Percentiles rank a stretch among this genome's conserved stretches.
Evolutionary conservation across 2,797 vertebrate genomes (phyloP).

Genomic region (Pitangus sulphuratus): DNA sequence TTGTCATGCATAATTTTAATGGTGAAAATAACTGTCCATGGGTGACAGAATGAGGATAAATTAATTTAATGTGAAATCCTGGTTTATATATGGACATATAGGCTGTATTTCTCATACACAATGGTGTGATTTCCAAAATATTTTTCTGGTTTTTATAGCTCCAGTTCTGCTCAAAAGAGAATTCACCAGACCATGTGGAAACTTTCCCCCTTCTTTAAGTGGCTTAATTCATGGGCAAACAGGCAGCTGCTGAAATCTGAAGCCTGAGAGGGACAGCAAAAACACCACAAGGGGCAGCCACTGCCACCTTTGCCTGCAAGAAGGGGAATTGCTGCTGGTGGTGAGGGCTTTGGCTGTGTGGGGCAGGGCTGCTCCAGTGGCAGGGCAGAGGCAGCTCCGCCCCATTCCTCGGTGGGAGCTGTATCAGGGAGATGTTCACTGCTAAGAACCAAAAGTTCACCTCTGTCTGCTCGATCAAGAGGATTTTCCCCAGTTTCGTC

Average conservation of each 20-base stretch:
- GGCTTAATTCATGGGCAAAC: not conserved
- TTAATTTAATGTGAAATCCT: not conserved
- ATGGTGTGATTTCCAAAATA: not conserved
- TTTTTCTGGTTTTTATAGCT: not conserved
- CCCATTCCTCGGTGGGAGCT: not conserved
- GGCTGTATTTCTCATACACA: not conserved
- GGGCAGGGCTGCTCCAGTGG: not conserved
- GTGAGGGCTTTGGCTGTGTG: not conserved
- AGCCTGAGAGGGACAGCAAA: not conserved
- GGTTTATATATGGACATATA: not conserved
- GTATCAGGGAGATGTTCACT: fast-evolving
- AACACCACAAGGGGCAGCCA: not conserved
- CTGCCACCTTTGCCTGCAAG: not conserved
- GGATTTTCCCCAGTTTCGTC: not conserved
- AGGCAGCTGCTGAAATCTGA: not conserved
- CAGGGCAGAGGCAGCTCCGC: not conserved
- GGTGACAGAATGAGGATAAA: conserved; percentile 42
- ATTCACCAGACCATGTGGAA: not conserved
- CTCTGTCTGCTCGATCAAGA: not conserved
- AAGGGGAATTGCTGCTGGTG: not conserved
- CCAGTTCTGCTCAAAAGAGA: not conserved
- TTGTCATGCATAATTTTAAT: not conserved
- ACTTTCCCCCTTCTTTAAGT: not conserved
- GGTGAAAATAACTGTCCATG: not conserved
- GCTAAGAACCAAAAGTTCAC: not conserved